Percentiles rank a stretch among this genome's conserved stretches.
phyloP scores from a whole-genome alignment of 2,888 invertebrate genomes.

The Nebria brevicollis region DNA sequence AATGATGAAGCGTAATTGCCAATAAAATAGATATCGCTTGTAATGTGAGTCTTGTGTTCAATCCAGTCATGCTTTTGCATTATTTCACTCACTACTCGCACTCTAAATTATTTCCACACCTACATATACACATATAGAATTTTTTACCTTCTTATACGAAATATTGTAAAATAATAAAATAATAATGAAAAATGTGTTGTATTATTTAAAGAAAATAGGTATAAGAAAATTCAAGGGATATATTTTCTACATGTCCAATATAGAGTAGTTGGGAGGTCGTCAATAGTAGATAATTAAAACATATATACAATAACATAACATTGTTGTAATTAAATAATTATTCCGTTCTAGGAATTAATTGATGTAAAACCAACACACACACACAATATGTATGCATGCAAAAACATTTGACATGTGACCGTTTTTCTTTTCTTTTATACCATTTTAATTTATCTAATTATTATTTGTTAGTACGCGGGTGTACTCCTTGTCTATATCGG shows the following conservation, averaged over 20 bases:
- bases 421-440: not conserved
- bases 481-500: not conserved
- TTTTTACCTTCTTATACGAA: no score
- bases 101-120: not conserved
- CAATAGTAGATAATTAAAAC: not conserved
- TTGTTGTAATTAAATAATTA: constrained; percentile 44
- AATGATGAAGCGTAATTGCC: not conserved
- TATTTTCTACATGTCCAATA: not conserved
- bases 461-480: not conserved
- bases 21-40: not conserved
- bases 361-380: not conserved
- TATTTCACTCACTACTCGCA: constrained; percentile 5
- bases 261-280: not conserved
- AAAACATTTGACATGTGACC: constrained; percentile 1
- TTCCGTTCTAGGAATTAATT: constrained; percentile 26
- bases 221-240: not conserved
- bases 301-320: not conserved
- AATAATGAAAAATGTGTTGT: no score
- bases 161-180: no score
- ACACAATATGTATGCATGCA: not conserved
- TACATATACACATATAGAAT: no score
- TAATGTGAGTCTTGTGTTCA: constrained; percentile 37
- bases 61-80: constrained; percentile 26
- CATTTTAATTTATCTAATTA: not conserved
- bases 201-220: no score